Percentiles rank a stretch among this genome's conserved stretches.
phyloP scores from a whole-genome alignment of 2,797 vertebrate species.

The Glossophaga mutica region DNA sequence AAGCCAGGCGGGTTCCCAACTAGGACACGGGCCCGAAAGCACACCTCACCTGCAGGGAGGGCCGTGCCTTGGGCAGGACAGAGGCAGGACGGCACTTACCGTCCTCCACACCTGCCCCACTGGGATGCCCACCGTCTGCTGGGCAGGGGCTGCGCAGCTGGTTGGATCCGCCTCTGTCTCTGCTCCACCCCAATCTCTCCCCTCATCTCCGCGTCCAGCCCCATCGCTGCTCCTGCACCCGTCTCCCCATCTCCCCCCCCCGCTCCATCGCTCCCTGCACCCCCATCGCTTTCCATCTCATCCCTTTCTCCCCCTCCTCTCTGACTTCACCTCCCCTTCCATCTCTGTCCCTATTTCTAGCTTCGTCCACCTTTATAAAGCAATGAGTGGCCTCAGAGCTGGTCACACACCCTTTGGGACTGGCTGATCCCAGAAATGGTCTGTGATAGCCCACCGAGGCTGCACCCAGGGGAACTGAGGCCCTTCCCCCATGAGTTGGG shows the following conservation, averaged over 20 bases:
- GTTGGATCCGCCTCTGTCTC: not conserved
- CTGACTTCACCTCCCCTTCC: not conserved
- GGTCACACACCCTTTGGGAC: too few relatives aligned
- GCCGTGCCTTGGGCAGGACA: not conserved
- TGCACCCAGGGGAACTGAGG: too few relatives aligned
- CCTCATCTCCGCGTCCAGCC: not conserved
- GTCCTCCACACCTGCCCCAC: not conserved
- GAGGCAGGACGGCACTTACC: accelerated
- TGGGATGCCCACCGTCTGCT: accelerated
- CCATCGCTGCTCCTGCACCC: not conserved
- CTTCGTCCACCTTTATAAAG: not conserved
- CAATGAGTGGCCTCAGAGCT: not conserved
- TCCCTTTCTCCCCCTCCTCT: not conserved
- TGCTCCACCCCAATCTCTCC: accelerated
- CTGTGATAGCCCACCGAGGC: accelerated
- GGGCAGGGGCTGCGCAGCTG: too few relatives aligned
- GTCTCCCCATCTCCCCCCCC: too few relatives aligned
- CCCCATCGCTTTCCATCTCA: not conserved
- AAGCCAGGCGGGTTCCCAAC: too few relatives aligned
- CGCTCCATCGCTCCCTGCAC: accelerated
- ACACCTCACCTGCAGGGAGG: not conserved
- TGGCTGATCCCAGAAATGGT: too few relatives aligned
- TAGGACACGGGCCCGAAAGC: not conserved
- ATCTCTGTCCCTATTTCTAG: not conserved
- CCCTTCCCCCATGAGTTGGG: not conserved